Evolutionary conservation across 2,888 invertebrate species (phyloP).

Genomic region (Cheilosia pagana): DNA sequence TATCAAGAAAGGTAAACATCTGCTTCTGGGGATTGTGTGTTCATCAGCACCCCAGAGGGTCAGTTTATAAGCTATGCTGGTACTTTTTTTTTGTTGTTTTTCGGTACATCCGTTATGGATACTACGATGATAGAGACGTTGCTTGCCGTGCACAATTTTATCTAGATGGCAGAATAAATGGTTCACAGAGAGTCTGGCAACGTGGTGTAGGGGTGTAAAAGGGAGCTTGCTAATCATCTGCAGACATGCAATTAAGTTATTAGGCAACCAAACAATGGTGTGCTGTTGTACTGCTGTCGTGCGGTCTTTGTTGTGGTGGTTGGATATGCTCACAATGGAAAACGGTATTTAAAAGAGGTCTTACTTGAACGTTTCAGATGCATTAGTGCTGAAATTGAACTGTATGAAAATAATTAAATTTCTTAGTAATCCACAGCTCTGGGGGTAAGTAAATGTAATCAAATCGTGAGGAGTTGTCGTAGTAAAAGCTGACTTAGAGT

Average conservation of each 20-base stretch:
- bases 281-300: not conserved
- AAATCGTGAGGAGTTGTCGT: too few relatives aligned
- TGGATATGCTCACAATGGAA: constrained; percentile 3
- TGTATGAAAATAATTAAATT: not conserved
- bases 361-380: not conserved
- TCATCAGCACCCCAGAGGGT: constrained; percentile 7
- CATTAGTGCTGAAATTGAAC: not conserved
- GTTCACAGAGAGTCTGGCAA: constrained; percentile 33
- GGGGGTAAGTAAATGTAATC: too few relatives aligned
- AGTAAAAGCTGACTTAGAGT: too few relatives aligned
- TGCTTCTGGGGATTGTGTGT: constrained; percentile 21
- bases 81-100: constrained; percentile 1
- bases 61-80: not conserved
- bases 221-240: constrained; percentile 61
- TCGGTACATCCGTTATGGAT: constrained; percentile 4
- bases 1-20: constrained; percentile 53
- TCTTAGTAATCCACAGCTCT: too few relatives aligned
- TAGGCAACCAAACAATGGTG: constrained; percentile 36
- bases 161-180: constrained; percentile 57
- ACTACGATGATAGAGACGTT: constrained; percentile 37
- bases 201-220: constrained; percentile 8
- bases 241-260: constrained; percentile 66
- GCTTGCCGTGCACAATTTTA: constrained; percentile 43
- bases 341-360: not conserved
- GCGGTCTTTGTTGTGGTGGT: constrained; percentile 15